Conservation (phyloP, 2,888 invertebrate genomes). For the Harpalus rufipes region DNA sequence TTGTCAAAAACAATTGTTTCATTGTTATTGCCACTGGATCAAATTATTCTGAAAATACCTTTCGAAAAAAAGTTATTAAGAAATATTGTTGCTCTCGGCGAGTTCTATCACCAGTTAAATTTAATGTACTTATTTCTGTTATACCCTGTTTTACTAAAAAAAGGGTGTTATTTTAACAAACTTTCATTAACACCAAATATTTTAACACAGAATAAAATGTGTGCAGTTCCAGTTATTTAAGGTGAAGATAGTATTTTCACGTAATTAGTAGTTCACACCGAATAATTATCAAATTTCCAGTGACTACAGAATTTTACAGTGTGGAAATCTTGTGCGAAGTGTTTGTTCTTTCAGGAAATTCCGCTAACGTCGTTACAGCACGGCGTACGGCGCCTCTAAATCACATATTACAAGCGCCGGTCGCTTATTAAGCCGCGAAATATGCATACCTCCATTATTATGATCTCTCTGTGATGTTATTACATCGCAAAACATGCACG, state of each 20-base stretch:
- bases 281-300: neutral
- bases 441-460: constrained; percentile 60
- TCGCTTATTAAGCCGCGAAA: constrained; percentile 59
- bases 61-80: too few relatives aligned
- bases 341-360: constrained; percentile 37
- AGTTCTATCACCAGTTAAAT: too few relatives aligned
- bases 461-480: constrained; percentile 54
- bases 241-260: neutral
- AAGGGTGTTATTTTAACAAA: too few relatives aligned
- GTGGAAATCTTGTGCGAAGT: constrained; percentile 12
- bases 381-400: constrained; percentile 34
- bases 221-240: neutral
- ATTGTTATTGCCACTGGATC: too few relatives aligned
- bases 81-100: too few relatives aligned
- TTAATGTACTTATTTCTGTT: too few relatives aligned
- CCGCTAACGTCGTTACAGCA: neutral
- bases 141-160: too few relatives aligned
- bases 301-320: neutral
- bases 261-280: neutral
- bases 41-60: too few relatives aligned
- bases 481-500: constrained; percentile 58
- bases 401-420: constrained; percentile 58
- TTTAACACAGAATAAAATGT: too few relatives aligned
- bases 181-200: too few relatives aligned
- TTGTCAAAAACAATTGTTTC: too few relatives aligned